A percentile compares a stretch with the other conserved stretches of the same genome.
phyloP scores from a whole-genome alignment of 2,888 invertebrate species.

The Pollenia griseotomentosa region DNA sequence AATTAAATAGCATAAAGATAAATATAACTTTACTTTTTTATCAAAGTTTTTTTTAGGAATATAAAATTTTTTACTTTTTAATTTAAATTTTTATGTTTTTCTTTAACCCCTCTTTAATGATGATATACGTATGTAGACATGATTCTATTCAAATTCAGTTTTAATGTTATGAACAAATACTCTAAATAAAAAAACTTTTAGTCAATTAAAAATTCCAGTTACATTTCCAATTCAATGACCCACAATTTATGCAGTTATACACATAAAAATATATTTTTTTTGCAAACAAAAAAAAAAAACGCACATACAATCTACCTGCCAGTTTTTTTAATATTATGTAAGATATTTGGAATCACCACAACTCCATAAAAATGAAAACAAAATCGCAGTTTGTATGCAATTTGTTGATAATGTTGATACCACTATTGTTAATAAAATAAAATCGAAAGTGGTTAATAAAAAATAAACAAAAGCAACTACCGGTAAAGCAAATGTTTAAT shows the following conservation, averaged over 20 bases:
- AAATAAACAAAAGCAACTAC: conserved; percentile 35
- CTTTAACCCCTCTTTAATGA: not conserved
- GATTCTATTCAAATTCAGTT: conserved; percentile 18
- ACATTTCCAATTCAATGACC: conserved; percentile 63
- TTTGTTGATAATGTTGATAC: conserved; percentile 51
- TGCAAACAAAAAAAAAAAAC: conserved; percentile 49
- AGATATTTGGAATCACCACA: conserved; percentile 63
- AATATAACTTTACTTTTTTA: no score
- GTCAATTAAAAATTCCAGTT: conserved; percentile 62
- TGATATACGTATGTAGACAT: not conserved
- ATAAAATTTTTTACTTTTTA: no score
- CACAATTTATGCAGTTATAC: conserved; percentile 58
- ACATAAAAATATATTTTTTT: not conserved
- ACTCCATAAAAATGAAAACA: conserved; percentile 47
- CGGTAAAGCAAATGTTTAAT: conserved; percentile 14
- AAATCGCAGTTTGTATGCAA: conserved; percentile 60
- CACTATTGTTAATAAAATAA: conserved; percentile 51
- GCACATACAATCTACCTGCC: conserved; percentile 8
- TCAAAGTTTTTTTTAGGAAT: no score
- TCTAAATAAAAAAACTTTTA: not conserved
- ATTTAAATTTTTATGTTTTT: not conserved
- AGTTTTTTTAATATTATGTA: conserved; percentile 49
- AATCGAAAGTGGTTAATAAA: conserved; percentile 65
- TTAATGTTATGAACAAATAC: conserved; percentile 18
- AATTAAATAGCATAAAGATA: no score